These are phyloP conservation scores for Cephalopholis sonnerati DNA, from an alignment of 2,113 vertebrate genomes.

Conservation along the genomic window DNA sequence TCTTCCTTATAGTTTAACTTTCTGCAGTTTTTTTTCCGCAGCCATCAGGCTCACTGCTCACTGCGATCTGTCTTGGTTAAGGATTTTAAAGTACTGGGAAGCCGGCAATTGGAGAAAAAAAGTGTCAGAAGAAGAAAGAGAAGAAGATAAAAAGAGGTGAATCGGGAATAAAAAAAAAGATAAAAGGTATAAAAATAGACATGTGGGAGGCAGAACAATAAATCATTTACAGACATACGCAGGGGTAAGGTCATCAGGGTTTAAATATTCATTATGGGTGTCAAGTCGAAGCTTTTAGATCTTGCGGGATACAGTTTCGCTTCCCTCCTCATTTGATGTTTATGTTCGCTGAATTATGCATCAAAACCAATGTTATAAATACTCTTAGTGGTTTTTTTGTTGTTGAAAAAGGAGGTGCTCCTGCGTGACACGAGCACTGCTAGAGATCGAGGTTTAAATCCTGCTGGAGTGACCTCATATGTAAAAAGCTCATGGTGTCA, in stretches of 20 bases:
- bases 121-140: constrained; percentile 40
- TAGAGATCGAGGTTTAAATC: constrained; percentile 9
- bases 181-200: constrained; percentile 74
- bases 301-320: constrained; percentile 58
- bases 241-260: constrained; percentile 65
- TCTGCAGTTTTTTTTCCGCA: constrained; percentile 23
- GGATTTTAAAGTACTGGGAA: constrained; percentile 18
- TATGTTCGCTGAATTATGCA: constrained; percentile 75
- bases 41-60: background rate
- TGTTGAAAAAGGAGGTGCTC: constrained; percentile 16
- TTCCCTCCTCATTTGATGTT: constrained; percentile 67
- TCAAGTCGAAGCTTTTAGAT: constrained; percentile 71
- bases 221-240: constrained; percentile 68
- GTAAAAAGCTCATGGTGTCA: background rate
- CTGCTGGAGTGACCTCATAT: background rate
- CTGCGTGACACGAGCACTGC: background rate
- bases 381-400: constrained; percentile 27
- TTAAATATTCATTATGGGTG: constrained; percentile 79
- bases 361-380: constrained; percentile 64
- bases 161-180: constrained; percentile 47
- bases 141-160: constrained; percentile 51
- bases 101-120: constrained; percentile 19
- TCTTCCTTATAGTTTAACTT: constrained; percentile 34
- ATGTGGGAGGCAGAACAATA: constrained; percentile 48
- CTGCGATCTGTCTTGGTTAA: constrained; percentile 41